Conservation (phyloP, 1,140 invertebrate species). For the Adelges cooleyi region DNA sequence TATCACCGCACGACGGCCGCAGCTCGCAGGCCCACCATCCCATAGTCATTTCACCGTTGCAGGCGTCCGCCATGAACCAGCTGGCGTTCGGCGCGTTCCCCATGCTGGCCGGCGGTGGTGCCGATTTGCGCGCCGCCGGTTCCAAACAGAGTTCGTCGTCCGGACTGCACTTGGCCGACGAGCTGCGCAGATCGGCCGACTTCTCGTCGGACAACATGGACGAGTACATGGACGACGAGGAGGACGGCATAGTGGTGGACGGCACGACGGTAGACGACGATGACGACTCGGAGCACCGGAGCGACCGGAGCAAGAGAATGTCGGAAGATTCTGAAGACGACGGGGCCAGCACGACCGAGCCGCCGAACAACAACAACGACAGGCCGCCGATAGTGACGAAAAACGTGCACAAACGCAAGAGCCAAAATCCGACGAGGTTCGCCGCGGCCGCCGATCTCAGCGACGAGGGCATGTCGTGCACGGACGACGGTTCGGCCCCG, state of each 20-base stretch:
- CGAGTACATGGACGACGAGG: slow-evolving; percentile 44
- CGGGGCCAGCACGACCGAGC: slow-evolving; percentile 52
- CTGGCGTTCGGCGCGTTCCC: slow-evolving; percentile 65
- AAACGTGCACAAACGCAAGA: slow-evolving; percentile 66
- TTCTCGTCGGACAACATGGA: slow-evolving; percentile 38
- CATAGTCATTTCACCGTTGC: slow-evolving; percentile 58
- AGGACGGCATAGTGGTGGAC: slow-evolving; percentile 51
- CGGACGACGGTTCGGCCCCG: slow-evolving; percentile 43
- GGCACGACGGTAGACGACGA: slow-evolving; percentile 54
- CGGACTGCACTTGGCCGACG: slow-evolving; percentile 56
- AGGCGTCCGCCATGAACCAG: slow-evolving; percentile 50
- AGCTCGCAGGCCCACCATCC: slow-evolving; percentile 68
- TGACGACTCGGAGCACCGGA: slow-evolving; percentile 39
- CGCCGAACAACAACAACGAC: slow-evolving; percentile 47
- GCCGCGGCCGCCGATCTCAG: slow-evolving; percentile 42
- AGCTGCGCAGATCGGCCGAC: slow-evolving; percentile 31
- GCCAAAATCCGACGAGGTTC: slow-evolving; percentile 77
- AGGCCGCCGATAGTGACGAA: slow-evolving; percentile 36
- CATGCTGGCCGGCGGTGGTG: slow-evolving; percentile 53
- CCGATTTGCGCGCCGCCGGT: slow-evolving; percentile 44
- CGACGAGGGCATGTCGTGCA: slow-evolving; percentile 45
- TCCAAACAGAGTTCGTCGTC: slow-evolving; percentile 56
- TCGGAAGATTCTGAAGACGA: slow-evolving; percentile 60
- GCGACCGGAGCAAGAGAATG: slow-evolving; percentile 47
- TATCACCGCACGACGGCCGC: slow-evolving; percentile 82